A percentile compares a stretch with the other conserved stretches of the same genome.
Conservation (phyloP, 2,888 invertebrate species). For the Mesodorylaimus sp. region DNA sequence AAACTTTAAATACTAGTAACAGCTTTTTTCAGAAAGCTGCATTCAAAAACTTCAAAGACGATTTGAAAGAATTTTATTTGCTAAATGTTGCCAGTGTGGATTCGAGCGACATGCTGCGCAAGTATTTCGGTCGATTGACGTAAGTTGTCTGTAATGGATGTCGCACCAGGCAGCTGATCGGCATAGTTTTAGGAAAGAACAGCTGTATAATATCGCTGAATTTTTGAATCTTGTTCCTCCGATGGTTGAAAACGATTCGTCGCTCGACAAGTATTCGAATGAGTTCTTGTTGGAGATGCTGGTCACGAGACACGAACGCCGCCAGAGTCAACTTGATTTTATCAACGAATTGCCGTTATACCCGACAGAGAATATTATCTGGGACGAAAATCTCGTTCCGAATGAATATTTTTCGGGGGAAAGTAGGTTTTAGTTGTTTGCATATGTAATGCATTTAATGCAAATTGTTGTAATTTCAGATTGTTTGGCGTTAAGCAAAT, state of each 20-base stretch:
- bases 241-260: constrained; percentile 31
- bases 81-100: constrained; percentile 90
- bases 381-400: constrained; percentile 97
- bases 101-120: constrained; percentile 56
- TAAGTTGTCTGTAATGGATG: background rate
- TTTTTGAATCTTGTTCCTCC: constrained; percentile 68
- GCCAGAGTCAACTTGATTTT: constrained; percentile 75
- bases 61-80: constrained; percentile 61
- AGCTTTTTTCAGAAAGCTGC: constrained; percentile 55
- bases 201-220: constrained; percentile 63
- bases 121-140: constrained; percentile 49
- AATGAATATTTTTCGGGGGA: constrained; percentile 91
- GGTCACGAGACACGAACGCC: constrained; percentile 50
- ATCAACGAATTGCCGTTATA: constrained; percentile 95
- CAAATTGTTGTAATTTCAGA: constrained; percentile 22
- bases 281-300: constrained; percentile 12
- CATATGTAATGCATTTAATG: background rate
- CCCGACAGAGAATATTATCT: constrained; percentile 89
- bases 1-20: background rate
- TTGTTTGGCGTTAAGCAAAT: constrained; percentile 70
- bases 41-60: constrained; percentile 69
- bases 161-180: background rate
- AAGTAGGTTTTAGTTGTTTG: constrained; percentile 32
- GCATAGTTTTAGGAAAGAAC: constrained; percentile 39
- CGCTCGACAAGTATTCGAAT: background rate